Base-by-base conservation (phyloP, 2,113 vertebrate genomes). In the Rhizomys pruinosus region DNA sequence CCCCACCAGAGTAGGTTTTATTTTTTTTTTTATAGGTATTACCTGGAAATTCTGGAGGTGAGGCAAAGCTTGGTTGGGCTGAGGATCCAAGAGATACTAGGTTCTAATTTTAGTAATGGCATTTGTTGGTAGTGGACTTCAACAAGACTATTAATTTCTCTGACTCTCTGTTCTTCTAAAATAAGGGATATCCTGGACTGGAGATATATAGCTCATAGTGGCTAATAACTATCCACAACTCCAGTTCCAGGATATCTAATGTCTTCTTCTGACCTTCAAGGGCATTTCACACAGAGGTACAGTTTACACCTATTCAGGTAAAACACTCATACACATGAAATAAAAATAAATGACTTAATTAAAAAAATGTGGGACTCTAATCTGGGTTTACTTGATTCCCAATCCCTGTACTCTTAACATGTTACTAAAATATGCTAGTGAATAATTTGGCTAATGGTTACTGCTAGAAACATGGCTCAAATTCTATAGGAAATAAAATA, bases 91-190 rank as follows among this genome's bases (percentile, higher is more conserved):
- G 55, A 37, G 64, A 39, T 0, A 0, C 47, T 61, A 16, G 11
- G 34, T 79, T 90, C 76, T 92, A 90, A 91, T 90, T 96, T 89
- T 92, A 90, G 85, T 68, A 69, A 86, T 66, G 52, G 27, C 63
- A 91, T 93, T 61, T 92, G 72, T 93, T 89, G 84, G 61, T 84
- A 57, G 57, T 61, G 76, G 90, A 90, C 66, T 68, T 84, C 79
- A 80, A 34, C 77, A 79, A 95, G 76, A 79, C 17, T 63, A 19
- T 74, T 68, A 78, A 59, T 37, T n/a, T 89, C 34, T 63, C 89
- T 34, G 64, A 87, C 27, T 90, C 61, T 93, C 77, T 77, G 61
- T 84, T 91, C 79, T 90, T 89, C 90, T 93, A 96, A 93, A 91
- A 94, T 84, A 72, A 80, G 91, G 74, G 91, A 59, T 52, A 77